Conservation (phyloP, 2,888 invertebrate species). For the Cistogaster globosa region DNA sequence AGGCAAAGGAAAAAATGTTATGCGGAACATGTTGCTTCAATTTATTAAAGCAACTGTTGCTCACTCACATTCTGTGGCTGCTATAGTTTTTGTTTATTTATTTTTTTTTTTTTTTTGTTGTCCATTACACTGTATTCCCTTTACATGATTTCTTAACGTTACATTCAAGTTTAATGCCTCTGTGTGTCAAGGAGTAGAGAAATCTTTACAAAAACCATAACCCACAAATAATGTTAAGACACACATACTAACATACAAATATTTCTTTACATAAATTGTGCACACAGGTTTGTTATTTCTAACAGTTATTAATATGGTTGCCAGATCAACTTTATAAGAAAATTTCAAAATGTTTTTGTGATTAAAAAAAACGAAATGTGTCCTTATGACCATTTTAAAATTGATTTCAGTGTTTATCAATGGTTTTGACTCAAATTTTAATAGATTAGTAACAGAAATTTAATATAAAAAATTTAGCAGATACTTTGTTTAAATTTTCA, state of each 20-base stretch:
- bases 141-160: neutral
- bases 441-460: too few species aligned
- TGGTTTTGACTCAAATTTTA: too few species aligned
- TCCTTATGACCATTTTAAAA: too few species aligned
- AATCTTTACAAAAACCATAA: conserved; percentile 22
- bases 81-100: neutral
- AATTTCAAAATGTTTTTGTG: too few species aligned
- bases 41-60: conserved; percentile 79
- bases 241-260: neutral
- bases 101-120: too few species aligned
- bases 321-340: too few species aligned
- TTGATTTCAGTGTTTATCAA: too few species aligned
- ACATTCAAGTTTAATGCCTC: conserved; percentile 78
- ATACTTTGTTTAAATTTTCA: too few species aligned
- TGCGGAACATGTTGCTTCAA: conserved; percentile 72
- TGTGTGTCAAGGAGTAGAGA: conserved; percentile 77
- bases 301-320: conserved; percentile 2
- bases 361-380: too few species aligned
- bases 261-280: neutral
- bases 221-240: conserved; percentile 11
- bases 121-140: neutral
- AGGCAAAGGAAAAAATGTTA: conserved; percentile 79
- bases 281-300: neutral
- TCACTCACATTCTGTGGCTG: conserved; percentile 73
- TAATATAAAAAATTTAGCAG: too few species aligned